Conservation (phyloP, 1,140 invertebrate genomes). For the Papilio helenus region DNA sequence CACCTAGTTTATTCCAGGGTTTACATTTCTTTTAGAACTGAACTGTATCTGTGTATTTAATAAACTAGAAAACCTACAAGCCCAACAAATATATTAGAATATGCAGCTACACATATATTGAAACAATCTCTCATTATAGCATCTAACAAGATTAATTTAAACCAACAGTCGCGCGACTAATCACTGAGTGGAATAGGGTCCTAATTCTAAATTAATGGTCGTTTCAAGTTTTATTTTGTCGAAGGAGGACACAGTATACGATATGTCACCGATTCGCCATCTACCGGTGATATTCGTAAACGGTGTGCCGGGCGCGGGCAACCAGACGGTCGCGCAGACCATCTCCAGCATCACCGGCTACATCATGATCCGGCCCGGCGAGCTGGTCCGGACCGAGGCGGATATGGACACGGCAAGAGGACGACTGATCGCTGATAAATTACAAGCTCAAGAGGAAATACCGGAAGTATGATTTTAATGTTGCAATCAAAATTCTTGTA, state of each 20-base stretch:
- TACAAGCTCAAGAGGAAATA: constrained; percentile 68
- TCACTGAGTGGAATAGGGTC: neutral
- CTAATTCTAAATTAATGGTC: neutral
- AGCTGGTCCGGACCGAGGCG: constrained; percentile 72
- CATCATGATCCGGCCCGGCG: constrained; percentile 72
- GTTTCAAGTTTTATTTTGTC: constrained; percentile 15
- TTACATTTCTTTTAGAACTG: too few species aligned
- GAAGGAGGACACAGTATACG: constrained; percentile 62
- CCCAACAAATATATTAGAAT: too few species aligned
- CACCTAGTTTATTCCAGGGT: too few species aligned
- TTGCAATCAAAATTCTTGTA: neutral
- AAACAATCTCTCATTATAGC: neutral
- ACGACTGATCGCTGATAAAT: constrained; percentile 69
- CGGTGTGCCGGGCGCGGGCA: constrained; percentile 80
- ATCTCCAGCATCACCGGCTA: constrained; percentile 80
- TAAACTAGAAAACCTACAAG: too few species aligned
- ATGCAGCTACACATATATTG: neutral
- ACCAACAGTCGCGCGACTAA: neutral
- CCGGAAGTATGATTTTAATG: constrained; percentile 61
- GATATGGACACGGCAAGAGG: constrained; percentile 73
- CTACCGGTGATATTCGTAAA: constrained; percentile 82
- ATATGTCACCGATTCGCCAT: constrained; percentile 73
- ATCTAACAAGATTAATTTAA: neutral
- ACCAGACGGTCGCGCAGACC: constrained; percentile 77
- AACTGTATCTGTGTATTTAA: too few species aligned